A percentile compares a stretch with the other conserved stretches of the same genome.
These are phyloP conservation scores for Chymomyza amoena DNA, from an alignment of 2,888 invertebrate species.

Conservation along the genomic window DNA sequence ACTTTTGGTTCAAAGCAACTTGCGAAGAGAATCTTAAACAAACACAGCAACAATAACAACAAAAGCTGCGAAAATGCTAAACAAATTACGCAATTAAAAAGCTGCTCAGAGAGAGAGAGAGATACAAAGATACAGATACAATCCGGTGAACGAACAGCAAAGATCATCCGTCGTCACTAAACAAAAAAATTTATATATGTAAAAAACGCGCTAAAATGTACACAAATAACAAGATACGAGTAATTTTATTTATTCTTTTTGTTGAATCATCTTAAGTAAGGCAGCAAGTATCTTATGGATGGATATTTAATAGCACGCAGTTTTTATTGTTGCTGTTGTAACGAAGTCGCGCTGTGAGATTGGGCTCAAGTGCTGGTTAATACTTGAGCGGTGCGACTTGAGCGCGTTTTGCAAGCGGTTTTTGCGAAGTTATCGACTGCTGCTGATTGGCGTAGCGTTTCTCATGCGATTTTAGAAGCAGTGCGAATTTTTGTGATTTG, in stretches of 20 bases:
- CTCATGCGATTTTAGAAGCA: background rate
- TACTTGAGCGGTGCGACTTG: background rate
- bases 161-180: background rate
- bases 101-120: too few species aligned
- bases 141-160: background rate
- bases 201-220: background rate
- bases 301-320: background rate
- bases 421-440: too few species aligned
- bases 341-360: background rate
- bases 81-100: background rate
- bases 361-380: slow-evolving; percentile 27
- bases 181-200: background rate
- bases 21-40: background rate
- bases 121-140: too few species aligned
- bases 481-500: too few species aligned
- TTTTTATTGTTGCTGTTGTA: background rate
- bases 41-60: background rate
- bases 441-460: background rate
- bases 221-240: background rate
- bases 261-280: background rate
- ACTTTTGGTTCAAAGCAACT: background rate
- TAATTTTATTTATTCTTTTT: background rate
- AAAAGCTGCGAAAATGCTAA: background rate
- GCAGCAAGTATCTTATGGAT: background rate
- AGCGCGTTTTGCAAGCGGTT: background rate